Conservation (phyloP, 92 coral and sea anemone genomes). For the Porites lobata region DNA sequence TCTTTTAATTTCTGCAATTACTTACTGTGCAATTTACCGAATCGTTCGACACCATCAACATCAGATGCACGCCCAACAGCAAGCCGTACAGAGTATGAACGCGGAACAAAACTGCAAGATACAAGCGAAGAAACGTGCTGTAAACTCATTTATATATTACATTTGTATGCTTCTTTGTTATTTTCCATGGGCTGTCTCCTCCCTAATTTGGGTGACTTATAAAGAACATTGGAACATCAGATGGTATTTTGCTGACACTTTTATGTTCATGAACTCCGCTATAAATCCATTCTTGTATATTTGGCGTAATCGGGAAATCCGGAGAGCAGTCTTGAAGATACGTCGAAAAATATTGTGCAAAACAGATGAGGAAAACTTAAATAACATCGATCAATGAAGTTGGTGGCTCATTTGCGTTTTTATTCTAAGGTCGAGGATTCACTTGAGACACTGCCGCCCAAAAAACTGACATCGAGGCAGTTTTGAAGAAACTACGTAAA, state of each 20-base stretch:
- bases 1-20: not conserved
- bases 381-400: no score
- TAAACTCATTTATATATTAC: not conserved
- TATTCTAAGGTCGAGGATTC: no score
- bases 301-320: not conserved
- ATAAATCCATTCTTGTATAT: not conserved
- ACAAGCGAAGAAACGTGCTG: not conserved
- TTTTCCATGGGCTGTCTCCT: not conserved
- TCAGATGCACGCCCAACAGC: not conserved
- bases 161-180: not conserved
- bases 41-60: not conserved
- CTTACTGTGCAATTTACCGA: not conserved
- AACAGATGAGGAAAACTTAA: not conserved
- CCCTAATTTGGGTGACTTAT: not conserved
- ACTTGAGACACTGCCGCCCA: no score
- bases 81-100: not conserved
- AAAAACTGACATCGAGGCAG: no score
- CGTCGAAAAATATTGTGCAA: not conserved
- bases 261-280: not conserved
- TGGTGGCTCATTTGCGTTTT: no score
- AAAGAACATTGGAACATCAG: not conserved
- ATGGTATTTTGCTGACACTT: no score
- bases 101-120: not conserved
- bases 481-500: no score
- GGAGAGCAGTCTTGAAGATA: not conserved